Evolutionary conservation across 2,888 invertebrate genomes (phyloP), one percentile per base, ranked within the genome.

Genomic region (Volucella inanis): DNA sequence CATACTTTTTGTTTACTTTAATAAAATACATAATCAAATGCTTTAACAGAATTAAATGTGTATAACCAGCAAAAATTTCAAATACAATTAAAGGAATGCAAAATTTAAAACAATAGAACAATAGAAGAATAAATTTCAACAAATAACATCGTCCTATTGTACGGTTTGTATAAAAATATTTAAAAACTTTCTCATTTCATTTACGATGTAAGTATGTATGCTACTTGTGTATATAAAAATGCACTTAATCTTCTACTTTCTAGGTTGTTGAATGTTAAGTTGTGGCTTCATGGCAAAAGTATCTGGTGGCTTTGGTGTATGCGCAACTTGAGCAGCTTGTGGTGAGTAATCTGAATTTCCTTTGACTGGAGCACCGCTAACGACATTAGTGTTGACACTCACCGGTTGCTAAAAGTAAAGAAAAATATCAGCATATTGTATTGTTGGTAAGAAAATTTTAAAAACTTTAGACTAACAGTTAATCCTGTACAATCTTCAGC

Each of bases 321-420:
- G 95, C 90, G 98, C 95, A 92, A 96, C 93, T 90, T 97, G 96
- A 0, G 97, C 96, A 0, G 98, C 97, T 90, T 97, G 96, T 0
- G 96, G 95, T 22, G 97, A 96, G 90, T 97, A 98, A 92, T 98
- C 98, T 8, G 96, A 96, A 89, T 97, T 96, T 43, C 96, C 97
- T 91, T 95, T 95, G 12, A 95, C 95, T 0, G 95, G 95, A 15
- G 96, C 97, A 74, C 97, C 97, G 14, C 96, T 94, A 55, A 97
- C 95, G 12, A 95, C 94, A 59, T 94, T 93, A 0, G 95, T 94
- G 91, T 96, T 97, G 83, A 97, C 96, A 79, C 88, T 91, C 12
- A 91, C 87, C 8, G 92, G 91, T 90, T 91, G 92, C 92, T 92
- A 45, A 1, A 76, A 62, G 10, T 39, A 31, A 59, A 64, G 75